Evolutionary conservation across 2,113 vertebrate species (phyloP).

Genomic region (Cheilinus undulatus): DNA sequence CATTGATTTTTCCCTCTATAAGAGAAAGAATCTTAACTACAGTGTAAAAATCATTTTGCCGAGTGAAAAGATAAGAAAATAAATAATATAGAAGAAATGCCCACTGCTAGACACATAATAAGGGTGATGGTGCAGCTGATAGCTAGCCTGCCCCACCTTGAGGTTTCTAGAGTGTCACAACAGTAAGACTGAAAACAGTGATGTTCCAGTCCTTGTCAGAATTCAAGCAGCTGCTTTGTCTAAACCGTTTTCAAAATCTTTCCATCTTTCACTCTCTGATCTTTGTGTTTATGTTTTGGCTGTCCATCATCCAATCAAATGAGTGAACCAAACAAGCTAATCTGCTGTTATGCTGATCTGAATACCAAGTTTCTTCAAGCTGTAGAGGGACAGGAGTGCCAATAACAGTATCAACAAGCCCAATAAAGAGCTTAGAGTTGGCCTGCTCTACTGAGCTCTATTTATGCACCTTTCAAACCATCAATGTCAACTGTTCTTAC

Average conservation of each 20-base stretch:
- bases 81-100: no score
- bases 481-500: neutral
- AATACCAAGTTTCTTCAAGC: constrained; percentile 27
- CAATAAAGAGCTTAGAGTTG: neutral
- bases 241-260: neutral
- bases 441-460: neutral
- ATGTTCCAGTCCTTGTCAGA: neutral
- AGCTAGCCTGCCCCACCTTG: neutral
- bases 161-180: neutral
- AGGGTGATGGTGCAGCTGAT: no score
- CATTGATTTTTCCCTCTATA: neutral
- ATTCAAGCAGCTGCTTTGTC: neutral
- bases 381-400: neutral
- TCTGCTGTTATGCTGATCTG: neutral
- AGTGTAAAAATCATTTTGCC: neutral
- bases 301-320: neutral
- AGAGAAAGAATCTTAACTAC: neutral
- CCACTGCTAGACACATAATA: neutral
- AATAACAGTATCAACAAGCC: neutral
- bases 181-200: neutral
- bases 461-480: neutral
- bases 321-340: neutral
- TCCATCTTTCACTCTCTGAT: neutral
- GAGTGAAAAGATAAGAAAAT: no score
- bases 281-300: neutral